Conservation (phyloP, 2,888 invertebrate species). For the Strigamia crassipes region DNA sequence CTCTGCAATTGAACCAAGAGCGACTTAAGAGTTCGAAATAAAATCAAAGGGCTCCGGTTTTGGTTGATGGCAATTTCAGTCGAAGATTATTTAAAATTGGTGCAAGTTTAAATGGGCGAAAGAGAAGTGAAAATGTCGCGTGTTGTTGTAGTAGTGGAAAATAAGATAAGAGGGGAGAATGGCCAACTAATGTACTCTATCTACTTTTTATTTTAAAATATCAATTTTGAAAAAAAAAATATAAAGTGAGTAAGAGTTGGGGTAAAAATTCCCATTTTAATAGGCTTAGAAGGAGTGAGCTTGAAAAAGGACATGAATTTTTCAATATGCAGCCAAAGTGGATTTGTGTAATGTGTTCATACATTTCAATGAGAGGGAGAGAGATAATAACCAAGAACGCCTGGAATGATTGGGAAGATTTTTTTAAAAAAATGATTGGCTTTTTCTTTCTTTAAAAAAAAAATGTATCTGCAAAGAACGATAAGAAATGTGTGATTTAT, state of each 20-base stretch:
- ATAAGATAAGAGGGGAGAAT: conserved; percentile 1
- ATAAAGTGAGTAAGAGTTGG: conserved; percentile 20
- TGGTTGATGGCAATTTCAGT: neutral
- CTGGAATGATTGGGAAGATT: conserved; percentile 17
- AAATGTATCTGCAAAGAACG: conserved; percentile 14
- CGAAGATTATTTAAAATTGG: neutral
- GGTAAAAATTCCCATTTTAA: conserved; percentile 43
- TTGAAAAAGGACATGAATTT: conserved; percentile 47
- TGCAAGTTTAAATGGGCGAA: neutral
- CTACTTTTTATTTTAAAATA: conserved; percentile 29
- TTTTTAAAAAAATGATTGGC: conserved; percentile 22
- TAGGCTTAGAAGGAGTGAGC: conserved; percentile 45
- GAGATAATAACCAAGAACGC: conserved; percentile 11
- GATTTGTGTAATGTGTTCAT: conserved; percentile 48
- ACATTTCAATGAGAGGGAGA: conserved; percentile 46
- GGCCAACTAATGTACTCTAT: conserved; percentile 18
- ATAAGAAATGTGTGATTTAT: conserved; percentile 26
- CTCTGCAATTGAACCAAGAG: conserved; percentile 7
- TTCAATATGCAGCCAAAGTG: conserved; percentile 48
- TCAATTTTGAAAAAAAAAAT: conserved; percentile 46
- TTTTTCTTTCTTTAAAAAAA: conserved; percentile 1
- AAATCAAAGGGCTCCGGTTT: neutral
- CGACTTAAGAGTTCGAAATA: neutral
- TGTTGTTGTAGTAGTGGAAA: conserved; percentile 7
- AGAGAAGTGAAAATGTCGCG: neutral